phyloP scores from a whole-genome alignment of 1,140 invertebrate species.

The Zaprionus africanus region DNA sequence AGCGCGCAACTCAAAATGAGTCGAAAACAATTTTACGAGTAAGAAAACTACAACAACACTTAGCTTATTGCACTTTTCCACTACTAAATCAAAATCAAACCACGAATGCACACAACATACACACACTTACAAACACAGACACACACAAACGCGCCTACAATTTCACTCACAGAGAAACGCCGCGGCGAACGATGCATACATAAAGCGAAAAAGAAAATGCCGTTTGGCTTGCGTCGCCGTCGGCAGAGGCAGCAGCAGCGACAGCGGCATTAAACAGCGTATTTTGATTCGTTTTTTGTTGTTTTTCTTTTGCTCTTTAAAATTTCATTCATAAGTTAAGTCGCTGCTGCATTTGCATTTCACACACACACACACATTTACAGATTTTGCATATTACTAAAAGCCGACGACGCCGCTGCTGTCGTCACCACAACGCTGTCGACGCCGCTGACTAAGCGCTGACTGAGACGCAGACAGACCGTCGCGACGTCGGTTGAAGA shows the following conservation, averaged over 20 bases:
- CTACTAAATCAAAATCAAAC: slow-evolving; percentile 3
- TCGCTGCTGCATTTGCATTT: slow-evolving; percentile 48
- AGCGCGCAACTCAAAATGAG: slow-evolving; percentile 33
- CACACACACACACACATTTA: slow-evolving; percentile 15
- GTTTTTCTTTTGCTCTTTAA: slow-evolving; percentile 44
- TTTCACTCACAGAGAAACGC: neutral
- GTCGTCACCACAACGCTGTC: slow-evolving; percentile 37
- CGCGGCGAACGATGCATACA: slow-evolving; percentile 66
- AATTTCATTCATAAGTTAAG: slow-evolving; percentile 71
- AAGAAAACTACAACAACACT: slow-evolving; percentile 12
- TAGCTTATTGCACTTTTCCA: slow-evolving; percentile 6
- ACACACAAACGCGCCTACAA: neutral
- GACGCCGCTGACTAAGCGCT: slow-evolving; percentile 46
- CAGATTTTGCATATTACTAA: slow-evolving; percentile 38
- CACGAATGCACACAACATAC: slow-evolving; percentile 8
- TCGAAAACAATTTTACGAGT: slow-evolving; percentile 45
- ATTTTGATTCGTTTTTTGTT: slow-evolving; percentile 41
- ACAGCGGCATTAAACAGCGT: slow-evolving; percentile 21
- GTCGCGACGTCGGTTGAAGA: slow-evolving; percentile 23
- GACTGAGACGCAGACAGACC: slow-evolving; percentile 45
- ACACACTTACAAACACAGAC: neutral
- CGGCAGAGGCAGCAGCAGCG: neutral
- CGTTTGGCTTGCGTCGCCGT: slow-evolving; percentile 15
- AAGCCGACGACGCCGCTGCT: slow-evolving; percentile 10
- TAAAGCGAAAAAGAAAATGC: slow-evolving; percentile 59